These are phyloP conservation scores for Cataglyphis rosenhaueri DNA, from an alignment of 2,888 invertebrate species.

Conservation along the genomic window DNA sequence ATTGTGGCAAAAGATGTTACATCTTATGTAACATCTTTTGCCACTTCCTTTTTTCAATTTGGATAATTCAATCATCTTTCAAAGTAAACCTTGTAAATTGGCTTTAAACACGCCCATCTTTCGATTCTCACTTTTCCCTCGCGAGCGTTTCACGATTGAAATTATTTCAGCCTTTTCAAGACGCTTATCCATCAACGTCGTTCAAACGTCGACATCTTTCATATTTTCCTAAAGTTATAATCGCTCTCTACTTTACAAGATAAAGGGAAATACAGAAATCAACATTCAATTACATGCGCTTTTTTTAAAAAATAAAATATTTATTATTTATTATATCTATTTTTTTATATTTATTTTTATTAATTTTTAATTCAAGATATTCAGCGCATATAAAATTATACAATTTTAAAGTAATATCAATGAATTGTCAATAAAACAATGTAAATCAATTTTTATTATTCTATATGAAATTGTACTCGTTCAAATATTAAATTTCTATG, in stretches of 20 bases:
- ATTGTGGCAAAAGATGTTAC: background rate
- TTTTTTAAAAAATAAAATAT: background rate
- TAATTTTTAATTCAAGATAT: slow-evolving; percentile 3
- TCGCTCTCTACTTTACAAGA: background rate
- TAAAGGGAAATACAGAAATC: background rate
- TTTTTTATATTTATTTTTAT: background rate
- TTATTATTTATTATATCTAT: too few relatives aligned
- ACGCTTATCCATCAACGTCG: slow-evolving; percentile 38
- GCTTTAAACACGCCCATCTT: slow-evolving; percentile 30
- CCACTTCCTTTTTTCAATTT: background rate
- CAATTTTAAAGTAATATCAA: background rate
- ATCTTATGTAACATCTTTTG: background rate
- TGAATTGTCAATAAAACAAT: background rate
- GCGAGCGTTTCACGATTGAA: slow-evolving; percentile 32
- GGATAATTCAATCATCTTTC: slow-evolving; percentile 37
- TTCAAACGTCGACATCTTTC: slow-evolving; percentile 43
- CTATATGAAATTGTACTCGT: background rate
- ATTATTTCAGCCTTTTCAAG: slow-evolving; percentile 42
- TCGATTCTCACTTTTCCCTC: background rate
- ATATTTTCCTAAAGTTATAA: slow-evolving; percentile 36
- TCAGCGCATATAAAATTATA: background rate
- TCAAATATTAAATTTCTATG: background rate
- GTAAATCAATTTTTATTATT: background rate
- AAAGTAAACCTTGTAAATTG: slow-evolving; percentile 37
- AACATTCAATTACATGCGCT: background rate